Conservation (phyloP, 2,888 invertebrate genomes). For the Cryptosula pallasiana region DNA sequence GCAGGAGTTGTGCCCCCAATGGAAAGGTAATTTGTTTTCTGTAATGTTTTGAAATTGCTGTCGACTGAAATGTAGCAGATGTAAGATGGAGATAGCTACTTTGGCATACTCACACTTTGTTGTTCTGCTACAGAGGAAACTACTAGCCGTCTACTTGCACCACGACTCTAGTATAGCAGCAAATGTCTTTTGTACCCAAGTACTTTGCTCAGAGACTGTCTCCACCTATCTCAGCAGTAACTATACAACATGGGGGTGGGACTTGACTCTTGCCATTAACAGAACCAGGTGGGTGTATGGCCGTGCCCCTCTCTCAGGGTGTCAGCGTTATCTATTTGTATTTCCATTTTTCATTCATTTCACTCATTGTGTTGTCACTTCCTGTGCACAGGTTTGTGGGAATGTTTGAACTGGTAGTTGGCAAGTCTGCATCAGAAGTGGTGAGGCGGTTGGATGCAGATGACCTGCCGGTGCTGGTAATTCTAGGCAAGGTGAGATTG, state of each 20-base stretch:
- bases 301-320: no score
- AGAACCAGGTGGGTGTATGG: slow-evolving; percentile 75
- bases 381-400: not conserved
- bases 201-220: slow-evolving; percentile 84
- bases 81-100: no score
- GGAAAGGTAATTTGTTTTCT: no score
- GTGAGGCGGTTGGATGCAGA: slow-evolving; percentile 80
- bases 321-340: no score
- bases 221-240: slow-evolving; percentile 81
- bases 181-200: slow-evolving; percentile 93
- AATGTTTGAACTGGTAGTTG: slow-evolving; percentile 55
- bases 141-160: slow-evolving; percentile 90
- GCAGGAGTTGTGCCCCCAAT: no score
- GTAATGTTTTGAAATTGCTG: no score
- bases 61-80: no score
- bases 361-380: no score
- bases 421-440: slow-evolving; percentile 75
- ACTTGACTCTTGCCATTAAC: slow-evolving; percentile 82
- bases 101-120: no score
- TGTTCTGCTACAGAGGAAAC: slow-evolving; percentile 76
- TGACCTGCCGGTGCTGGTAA: slow-evolving; percentile 77
- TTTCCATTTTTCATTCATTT: no score
- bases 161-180: slow-evolving; percentile 90
- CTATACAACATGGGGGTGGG: slow-evolving; percentile 96
- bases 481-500: slow-evolving; percentile 70